Evolutionary conservation across 1,140 invertebrate genomes (phyloP).

Genomic region (Drosophila sechellia): DNA sequence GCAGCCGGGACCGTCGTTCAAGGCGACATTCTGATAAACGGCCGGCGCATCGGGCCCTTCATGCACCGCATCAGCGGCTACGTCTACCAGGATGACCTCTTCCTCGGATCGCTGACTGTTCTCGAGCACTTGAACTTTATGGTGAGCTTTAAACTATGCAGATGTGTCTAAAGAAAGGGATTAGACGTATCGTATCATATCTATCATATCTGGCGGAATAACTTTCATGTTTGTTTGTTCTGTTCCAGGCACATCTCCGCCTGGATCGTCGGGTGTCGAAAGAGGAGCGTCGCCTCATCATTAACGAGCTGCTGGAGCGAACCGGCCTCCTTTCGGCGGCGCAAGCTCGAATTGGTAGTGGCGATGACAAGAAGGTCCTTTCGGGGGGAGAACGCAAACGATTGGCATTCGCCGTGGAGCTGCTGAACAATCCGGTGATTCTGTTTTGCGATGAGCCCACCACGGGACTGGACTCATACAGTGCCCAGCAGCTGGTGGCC

Average conservation of each 20-base stretch:
- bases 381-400: conserved; percentile 98
- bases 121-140: conserved; percentile 95
- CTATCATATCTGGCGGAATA: no score
- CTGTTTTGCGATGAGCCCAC: conserved; percentile 99
- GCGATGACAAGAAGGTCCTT: conserved; percentile 91
- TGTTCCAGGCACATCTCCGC: conserved; percentile 90
- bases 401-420: conserved; percentile 96
- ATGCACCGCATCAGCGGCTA: conserved; percentile 94
- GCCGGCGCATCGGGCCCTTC: conserved; percentile 88
- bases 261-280: conserved; percentile 88
- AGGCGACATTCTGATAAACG: conserved; percentile 91
- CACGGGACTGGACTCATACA: conserved; percentile 96
- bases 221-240: no score
- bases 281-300: conserved; percentile 87
- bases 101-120: conserved; percentile 94
- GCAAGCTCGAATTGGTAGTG: conserved; percentile 90
- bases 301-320: conserved; percentile 89
- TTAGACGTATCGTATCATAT: no score
- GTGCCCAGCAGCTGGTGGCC: conserved; percentile 94
- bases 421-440: conserved; percentile 95
- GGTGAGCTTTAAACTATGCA: conserved; percentile 85
- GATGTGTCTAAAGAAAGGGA: no score
- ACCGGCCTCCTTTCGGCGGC: conserved; percentile 90
- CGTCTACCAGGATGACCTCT: conserved; percentile 97
- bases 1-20: conserved; percentile 89